Percentiles rank a stretch among this genome's conserved stretches.
Conservation (phyloP, 2,888 invertebrate genomes). For the Pinctada fucata region DNA sequence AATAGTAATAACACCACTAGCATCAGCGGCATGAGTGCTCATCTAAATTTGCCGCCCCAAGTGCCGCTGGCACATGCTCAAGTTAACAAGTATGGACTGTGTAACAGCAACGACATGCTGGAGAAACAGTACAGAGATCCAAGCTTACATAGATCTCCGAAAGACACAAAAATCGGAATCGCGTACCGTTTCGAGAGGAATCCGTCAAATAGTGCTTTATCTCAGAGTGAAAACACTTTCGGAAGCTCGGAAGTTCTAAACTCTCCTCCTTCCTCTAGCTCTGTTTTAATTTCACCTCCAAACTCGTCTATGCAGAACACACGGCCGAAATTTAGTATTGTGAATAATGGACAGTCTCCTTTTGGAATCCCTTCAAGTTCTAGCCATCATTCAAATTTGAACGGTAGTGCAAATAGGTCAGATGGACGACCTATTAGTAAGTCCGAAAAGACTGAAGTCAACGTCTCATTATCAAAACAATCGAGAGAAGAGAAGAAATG, state of each 20-base stretch:
- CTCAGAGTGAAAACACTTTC: conserved; percentile 44
- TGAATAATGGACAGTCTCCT: conserved; percentile 7
- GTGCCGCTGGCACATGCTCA: conserved; percentile 48
- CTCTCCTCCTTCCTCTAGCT: conserved; percentile 42
- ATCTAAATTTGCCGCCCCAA: conserved; percentile 51
- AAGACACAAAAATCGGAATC: conserved; percentile 71
- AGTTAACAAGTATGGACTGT: conserved; percentile 38
- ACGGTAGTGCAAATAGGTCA: conserved; percentile 18
- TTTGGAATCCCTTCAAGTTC: not conserved
- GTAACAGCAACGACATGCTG: conserved; percentile 47
- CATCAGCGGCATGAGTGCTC: conserved; percentile 18
- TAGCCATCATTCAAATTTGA: conserved; percentile 11
- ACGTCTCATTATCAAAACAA: conserved; percentile 48
- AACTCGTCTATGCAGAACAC: conserved; percentile 8
- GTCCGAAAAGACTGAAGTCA: conserved; percentile 63
- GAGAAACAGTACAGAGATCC: conserved; percentile 67
- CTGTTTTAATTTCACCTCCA: conserved; percentile 43
- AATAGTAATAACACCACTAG: not conserved
- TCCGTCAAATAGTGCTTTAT: conserved; percentile 50
- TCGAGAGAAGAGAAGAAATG: not conserved
- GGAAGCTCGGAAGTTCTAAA: conserved; percentile 12
- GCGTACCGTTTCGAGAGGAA: conserved; percentile 72
- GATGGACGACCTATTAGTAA: conserved; percentile 58
- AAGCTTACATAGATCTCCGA: conserved; percentile 66
- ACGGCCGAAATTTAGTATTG: conserved; percentile 9